A percentile compares a stretch with the other conserved stretches of the same genome.
Conservation (phyloP, 2,888 invertebrate genomes). For the Dinocampus coccinellae region DNA sequence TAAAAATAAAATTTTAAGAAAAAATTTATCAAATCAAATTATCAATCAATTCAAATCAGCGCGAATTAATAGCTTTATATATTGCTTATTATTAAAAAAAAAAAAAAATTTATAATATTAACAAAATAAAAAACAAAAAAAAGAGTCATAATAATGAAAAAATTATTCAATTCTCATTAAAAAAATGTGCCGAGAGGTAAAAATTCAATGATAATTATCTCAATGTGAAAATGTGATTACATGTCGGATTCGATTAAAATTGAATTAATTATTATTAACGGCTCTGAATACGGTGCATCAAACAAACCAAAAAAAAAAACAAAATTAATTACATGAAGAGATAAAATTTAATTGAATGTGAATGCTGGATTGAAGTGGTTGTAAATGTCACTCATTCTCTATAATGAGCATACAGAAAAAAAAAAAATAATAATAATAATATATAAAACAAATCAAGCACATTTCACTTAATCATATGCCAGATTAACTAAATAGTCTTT, state of each 20-base stretch:
- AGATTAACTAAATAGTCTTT: slow-evolving; percentile 65
- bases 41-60: not conserved
- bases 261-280: slow-evolving; percentile 31
- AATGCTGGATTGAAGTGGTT: not conserved
- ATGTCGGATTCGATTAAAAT: slow-evolving; percentile 15
- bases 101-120: slow-evolving; percentile 9
- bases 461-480: slow-evolving; percentile 47
- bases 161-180: too few relatives aligned
- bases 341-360: slow-evolving; percentile 5
- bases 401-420: slow-evolving; percentile 8
- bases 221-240: slow-evolving; percentile 11
- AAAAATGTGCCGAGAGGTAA: not conserved
- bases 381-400: not conserved
- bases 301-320: slow-evolving; percentile 2
- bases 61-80: not conserved
- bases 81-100: slow-evolving; percentile 10
- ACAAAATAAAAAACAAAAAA: not conserved
- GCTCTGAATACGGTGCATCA: slow-evolving; percentile 60
- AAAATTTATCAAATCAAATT: not conserved
- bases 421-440: slow-evolving; percentile 41
- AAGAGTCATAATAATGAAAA: too few relatives aligned
- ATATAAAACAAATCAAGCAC: slow-evolving; percentile 59
- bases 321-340: too few relatives aligned
- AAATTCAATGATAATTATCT: not conserved
- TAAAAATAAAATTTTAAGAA: slow-evolving; percentile 6